A percentile compares a stretch with the other conserved stretches of the same genome.
phyloP scores from a whole-genome alignment of 2,113 vertebrate species.

The Oreocharis arfaki region DNA sequence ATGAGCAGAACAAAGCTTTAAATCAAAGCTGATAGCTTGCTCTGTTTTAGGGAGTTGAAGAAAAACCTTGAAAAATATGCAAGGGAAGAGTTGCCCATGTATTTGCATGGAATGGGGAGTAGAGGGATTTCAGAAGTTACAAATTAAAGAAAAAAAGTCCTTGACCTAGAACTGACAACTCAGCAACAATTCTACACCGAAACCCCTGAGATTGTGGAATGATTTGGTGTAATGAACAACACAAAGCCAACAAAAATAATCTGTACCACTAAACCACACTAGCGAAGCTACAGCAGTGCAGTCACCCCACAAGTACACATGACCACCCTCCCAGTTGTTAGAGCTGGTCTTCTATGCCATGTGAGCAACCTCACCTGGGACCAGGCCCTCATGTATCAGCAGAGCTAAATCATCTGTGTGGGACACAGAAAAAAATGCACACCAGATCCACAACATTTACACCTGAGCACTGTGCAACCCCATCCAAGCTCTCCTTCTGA shows the following conservation, averaged over 20 bases:
- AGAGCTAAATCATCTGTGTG: neutral
- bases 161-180: neutral
- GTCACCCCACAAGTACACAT: rapidly evolving
- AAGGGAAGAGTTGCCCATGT: neutral
- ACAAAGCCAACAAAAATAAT: neutral
- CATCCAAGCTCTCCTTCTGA: neutral
- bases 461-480: neutral
- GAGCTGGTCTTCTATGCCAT: neutral
- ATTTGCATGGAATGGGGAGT: neutral
- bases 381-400: neutral
- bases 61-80: neutral
- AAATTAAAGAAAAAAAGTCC: neutral
- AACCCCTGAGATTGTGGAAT: neutral
- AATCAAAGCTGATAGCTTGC: neutral
- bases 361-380: neutral
- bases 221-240: neutral
- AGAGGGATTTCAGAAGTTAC: neutral
- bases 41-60: neutral
- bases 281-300: neutral
- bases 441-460: neutral
- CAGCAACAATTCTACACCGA: neutral
- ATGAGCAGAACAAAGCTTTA: neutral
- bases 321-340: neutral
- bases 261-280: neutral
- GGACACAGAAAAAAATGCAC: neutral